Percentiles rank a stretch among this genome's conserved stretches.
phyloP scores from a whole-genome alignment of 2,797 vertebrate species.

The Antrozous pallidus region DNA sequence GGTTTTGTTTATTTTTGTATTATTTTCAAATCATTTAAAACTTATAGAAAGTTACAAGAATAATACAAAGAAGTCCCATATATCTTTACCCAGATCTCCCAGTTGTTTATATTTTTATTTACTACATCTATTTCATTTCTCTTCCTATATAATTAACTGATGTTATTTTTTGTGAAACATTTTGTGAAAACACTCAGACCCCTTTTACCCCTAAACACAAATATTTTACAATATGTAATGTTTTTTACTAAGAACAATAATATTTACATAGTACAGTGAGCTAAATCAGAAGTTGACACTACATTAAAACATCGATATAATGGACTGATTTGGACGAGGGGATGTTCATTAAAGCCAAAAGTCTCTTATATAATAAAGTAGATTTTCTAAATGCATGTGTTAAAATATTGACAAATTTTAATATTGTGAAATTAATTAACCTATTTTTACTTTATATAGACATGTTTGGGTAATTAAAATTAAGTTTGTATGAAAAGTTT shows the following conservation, averaged over 20 bases:
- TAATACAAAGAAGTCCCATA: background rate
- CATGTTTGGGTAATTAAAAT: background rate
- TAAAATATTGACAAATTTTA: background rate
- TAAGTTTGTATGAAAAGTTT: background rate
- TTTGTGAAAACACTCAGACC: background rate
- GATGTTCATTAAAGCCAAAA: background rate
- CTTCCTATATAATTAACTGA: background rate
- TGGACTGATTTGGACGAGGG: background rate
- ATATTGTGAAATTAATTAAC: too few relatives aligned
- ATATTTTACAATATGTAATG: background rate
- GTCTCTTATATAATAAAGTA: background rate
- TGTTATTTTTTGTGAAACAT: background rate
- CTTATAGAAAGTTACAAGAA: background rate
- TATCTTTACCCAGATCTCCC: background rate
- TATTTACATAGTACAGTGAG: background rate
- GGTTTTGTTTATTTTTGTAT: background rate
- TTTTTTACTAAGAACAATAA: background rate
- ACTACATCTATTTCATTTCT: background rate
- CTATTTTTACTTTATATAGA: background rate
- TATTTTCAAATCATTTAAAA: constrained; percentile 39
- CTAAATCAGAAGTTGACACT: background rate
- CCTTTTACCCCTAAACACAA: background rate
- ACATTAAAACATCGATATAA: background rate
- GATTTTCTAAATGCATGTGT: background rate
- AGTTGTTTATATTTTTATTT: background rate